Conservation (phyloP, 2,888 invertebrate genomes). For the Halictus quadricinctus region DNA sequence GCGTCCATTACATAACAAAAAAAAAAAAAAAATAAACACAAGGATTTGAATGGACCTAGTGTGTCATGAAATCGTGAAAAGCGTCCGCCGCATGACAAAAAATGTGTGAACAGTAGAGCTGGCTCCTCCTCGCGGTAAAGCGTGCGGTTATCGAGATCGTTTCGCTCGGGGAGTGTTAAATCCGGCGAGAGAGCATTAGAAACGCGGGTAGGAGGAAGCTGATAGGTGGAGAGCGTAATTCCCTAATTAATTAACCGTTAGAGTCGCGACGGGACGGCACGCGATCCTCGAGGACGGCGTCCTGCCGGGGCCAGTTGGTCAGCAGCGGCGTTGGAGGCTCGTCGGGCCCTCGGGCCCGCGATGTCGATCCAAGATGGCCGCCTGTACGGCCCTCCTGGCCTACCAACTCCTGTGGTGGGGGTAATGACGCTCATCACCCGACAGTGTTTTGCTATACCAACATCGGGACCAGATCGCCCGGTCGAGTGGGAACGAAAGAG, state of each 20-base stretch:
- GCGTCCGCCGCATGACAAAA: background rate
- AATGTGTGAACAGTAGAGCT: background rate
- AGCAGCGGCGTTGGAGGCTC: constrained; percentile 61
- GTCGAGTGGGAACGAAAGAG: constrained; percentile 51
- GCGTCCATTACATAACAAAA: too few relatives aligned
- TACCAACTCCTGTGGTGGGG: constrained; percentile 73
- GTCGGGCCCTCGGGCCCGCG: constrained; percentile 53
- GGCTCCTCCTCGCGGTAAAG: background rate
- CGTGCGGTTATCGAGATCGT: background rate
- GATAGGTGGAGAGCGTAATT: constrained; percentile 68
- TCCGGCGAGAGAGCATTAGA: constrained; percentile 26
- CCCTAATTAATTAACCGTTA: constrained; percentile 81
- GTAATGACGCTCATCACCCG: constrained; percentile 82
- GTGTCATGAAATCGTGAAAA: too few relatives aligned
- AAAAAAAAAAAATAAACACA: too few relatives aligned
- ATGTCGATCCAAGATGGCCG: constrained; percentile 81
- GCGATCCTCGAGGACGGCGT: constrained; percentile 74
- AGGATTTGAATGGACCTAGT: too few relatives aligned
- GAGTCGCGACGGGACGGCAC: constrained; percentile 76
- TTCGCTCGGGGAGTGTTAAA: background rate
- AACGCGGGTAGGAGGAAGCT: constrained; percentile 48
- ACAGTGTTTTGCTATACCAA: constrained; percentile 82
- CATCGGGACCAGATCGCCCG: constrained; percentile 68
- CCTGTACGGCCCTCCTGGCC: constrained; percentile 75
- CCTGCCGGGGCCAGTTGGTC: constrained; percentile 66